phyloP scores from a whole-genome alignment of 2,888 invertebrate species.

The Pachliopta kotzebuea region DNA sequence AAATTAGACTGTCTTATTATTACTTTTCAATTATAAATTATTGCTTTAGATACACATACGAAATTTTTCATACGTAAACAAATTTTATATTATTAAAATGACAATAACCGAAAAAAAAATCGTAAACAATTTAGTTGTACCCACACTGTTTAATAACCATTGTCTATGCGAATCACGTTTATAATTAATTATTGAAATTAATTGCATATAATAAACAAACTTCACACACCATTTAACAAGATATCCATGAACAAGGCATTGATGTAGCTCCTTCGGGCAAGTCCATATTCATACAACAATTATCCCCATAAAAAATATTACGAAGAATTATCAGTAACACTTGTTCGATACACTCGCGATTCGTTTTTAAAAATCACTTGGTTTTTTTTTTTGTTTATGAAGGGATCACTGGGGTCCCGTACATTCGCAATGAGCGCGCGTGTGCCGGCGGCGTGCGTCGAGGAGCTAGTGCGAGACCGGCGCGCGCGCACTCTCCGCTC shows the following conservation, averaged over 20 bases:
- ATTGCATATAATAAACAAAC: constrained; percentile 39
- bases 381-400: not conserved
- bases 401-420: constrained; percentile 34
- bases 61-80: no score
- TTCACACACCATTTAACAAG: constrained; percentile 77
- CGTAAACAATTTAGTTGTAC: constrained; percentile 29
- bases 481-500: constrained; percentile 77
- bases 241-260: constrained; percentile 81
- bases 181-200: constrained; percentile 9
- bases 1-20: not conserved
- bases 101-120: not conserved
- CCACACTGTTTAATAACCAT: constrained; percentile 28
- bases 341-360: constrained; percentile 52
- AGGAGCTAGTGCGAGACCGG: constrained; percentile 62
- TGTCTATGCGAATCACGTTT: constrained; percentile 24
- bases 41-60: no score
- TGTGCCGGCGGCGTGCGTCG: constrained; percentile 49
- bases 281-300: constrained; percentile 73
- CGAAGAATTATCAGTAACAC: constrained; percentile 48
- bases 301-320: constrained; percentile 51
- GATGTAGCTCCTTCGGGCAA: constrained; percentile 73
- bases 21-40: not conserved
- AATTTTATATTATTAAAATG: no score
- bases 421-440: constrained; percentile 52
- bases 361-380: constrained; percentile 37